These are phyloP conservation scores for Psittacula cyanocephala DNA, from an alignment of 2,113 vertebrate genomes.

Conservation along the genomic window DNA sequence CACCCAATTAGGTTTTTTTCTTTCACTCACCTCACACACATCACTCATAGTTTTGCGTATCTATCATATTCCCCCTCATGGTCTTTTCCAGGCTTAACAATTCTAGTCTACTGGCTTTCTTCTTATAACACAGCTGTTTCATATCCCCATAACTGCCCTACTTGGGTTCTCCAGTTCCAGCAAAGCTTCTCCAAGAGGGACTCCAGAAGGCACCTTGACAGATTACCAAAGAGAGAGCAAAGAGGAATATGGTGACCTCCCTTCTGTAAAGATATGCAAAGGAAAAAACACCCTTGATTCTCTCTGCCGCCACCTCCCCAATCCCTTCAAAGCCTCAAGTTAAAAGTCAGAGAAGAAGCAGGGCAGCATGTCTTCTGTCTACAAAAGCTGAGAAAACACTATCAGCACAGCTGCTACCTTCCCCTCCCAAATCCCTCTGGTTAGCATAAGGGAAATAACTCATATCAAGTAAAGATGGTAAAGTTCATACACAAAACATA, in stretches of 20 bases:
- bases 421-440: neutral
- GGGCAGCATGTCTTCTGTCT: neutral
- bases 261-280: neutral
- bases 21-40: neutral
- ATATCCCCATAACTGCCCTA: neutral
- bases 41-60: neutral
- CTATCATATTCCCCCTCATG: neutral
- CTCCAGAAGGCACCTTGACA: neutral
- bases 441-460: neutral
- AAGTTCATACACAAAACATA: neutral
- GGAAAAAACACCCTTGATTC: neutral
- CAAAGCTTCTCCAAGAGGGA: neutral
- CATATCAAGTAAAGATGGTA: neutral
- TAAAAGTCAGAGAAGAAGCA: neutral
- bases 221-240: neutral
- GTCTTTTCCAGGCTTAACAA: neutral
- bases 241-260: neutral
- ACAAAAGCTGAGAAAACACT: neutral
- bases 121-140: neutral
- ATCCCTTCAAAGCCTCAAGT: neutral
- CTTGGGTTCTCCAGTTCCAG: neutral
- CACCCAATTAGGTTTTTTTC: rapidly evolving
- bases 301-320: neutral
- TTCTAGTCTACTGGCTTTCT: neutral
- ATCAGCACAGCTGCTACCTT: neutral